A percentile compares a stretch with the other conserved stretches of the same genome.
These are phyloP conservation scores for Chorisops tibialis DNA, from an alignment of 2,888 invertebrate genomes.

Conservation along the genomic window DNA sequence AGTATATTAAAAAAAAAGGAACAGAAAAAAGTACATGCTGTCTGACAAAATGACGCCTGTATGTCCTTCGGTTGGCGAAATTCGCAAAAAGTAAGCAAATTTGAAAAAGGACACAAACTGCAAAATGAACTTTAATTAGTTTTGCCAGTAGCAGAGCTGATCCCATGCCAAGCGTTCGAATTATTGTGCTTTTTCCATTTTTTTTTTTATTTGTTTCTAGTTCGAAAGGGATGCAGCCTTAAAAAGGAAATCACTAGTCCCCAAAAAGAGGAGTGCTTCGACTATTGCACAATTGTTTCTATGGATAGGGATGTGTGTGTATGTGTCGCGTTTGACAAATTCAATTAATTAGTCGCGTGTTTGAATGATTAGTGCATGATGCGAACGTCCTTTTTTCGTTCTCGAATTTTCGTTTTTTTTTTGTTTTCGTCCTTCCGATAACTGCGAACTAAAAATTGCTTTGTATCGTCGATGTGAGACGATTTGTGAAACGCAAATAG, in stretches of 20 bases:
- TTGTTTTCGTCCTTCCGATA: too few species aligned
- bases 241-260: background rate
- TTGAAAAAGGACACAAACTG: background rate
- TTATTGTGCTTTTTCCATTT: too few species aligned
- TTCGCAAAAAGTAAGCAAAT: background rate
- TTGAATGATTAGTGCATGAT: background rate
- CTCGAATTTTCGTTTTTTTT: background rate
- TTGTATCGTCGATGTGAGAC: too few species aligned
- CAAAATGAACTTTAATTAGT: slow-evolving; percentile 8
- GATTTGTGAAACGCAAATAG: too few species aligned
- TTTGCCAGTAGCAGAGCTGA: background rate
- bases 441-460: too few species aligned
- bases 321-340: background rate
- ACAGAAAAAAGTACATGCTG: background rate
- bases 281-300: background rate
- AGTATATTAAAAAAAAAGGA: too few species aligned
- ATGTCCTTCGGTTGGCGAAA: background rate
- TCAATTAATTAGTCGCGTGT: background rate
- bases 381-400: background rate
- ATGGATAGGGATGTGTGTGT: background rate
- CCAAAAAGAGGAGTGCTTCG: background rate
- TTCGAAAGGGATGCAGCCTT: background rate
- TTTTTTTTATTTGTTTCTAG: background rate
- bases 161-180: background rate
- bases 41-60: slow-evolving; percentile 9